Evolutionary conservation across 2,888 invertebrate species (phyloP), one percentile per base, ranked within the genome.

Genomic region (Thecophora atra): DNA sequence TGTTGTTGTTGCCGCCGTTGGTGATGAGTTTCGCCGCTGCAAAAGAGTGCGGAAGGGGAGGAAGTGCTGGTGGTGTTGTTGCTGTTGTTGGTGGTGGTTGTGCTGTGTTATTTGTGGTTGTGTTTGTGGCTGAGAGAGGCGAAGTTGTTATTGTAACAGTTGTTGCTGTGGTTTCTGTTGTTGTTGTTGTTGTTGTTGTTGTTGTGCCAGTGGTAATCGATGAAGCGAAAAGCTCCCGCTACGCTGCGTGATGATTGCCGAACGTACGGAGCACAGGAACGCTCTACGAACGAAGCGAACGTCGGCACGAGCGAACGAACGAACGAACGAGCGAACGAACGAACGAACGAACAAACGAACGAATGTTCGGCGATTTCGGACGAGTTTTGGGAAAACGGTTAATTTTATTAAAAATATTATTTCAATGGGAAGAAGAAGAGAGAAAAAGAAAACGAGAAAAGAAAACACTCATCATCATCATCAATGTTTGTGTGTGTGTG

Each of bases 241-340:
- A 87, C 86, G 86, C 86, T 82, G 83, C 85, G 80, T 86, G 86
- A 83, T 87, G 86, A 79, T 85, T 86, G 80, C 86, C 87, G 83
- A 87, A 87, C 81, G 87, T 87, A 81, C 86, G 86, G 79, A 87
- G 85, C 78, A 87, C 87, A 79, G 87, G 87, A 81, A 87, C 84
- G 81, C 85, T 85, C 87, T 87, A 78, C 72, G 65, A 62, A 68
- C 71, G 58, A 64, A 66, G 51, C 72, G 70, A 62, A 24, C 75
- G 58, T 47, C 30, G 63, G 51, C 26, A 24, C 52, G 58, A n/a
- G n/a, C n/a, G n/a, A n/a, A n/a, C n/a, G n/a, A n/a, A n/a, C n/a
- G n/a, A n/a, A n/a, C n/a, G n/a, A n/a, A n/a, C n/a, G n/a, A n/a
- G n/a, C n/a, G n/a, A n/a, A n/a, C n/a, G n/a, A n/a, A n/a, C n/a